Evolutionary conservation across 2,888 invertebrate species (phyloP).

Genomic region (Ornithoptera priamus): DNA sequence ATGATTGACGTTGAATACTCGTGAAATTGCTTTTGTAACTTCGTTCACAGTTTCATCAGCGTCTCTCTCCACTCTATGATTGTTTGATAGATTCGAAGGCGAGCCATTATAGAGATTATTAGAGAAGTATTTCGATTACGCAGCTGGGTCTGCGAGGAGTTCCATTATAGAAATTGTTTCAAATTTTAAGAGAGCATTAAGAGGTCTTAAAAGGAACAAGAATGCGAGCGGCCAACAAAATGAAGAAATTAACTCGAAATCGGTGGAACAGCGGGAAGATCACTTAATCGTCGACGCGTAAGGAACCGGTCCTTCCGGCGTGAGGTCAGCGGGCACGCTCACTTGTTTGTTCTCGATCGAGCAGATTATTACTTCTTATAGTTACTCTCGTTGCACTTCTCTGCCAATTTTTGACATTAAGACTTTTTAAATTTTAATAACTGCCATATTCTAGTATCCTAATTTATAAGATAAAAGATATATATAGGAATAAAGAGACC

Average conservation of each 20-base stretch:
- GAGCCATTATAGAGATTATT: slow-evolving; percentile 43
- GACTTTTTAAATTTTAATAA: background rate
- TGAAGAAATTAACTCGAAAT: slow-evolving; percentile 74
- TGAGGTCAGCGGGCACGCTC: slow-evolving; percentile 43
- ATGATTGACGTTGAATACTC: slow-evolving; percentile 34
- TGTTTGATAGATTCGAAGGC: slow-evolving; percentile 29
- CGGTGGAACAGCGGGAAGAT: slow-evolving; percentile 69
- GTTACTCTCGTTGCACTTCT: background rate
- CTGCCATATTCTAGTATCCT: too few relatives aligned
- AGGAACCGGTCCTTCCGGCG: slow-evolving; percentile 52
- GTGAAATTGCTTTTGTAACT: slow-evolving; percentile 40
- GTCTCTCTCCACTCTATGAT: slow-evolving; percentile 29
- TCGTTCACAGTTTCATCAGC: slow-evolving; percentile 37
- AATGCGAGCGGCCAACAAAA: slow-evolving; percentile 57
- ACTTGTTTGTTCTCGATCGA: slow-evolving; percentile 52
- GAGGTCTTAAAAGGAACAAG: slow-evolving; percentile 40
- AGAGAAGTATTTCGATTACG: slow-evolving; percentile 44
- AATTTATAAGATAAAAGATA: too few relatives aligned
- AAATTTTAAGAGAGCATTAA: slow-evolving; percentile 37
- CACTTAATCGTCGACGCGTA: slow-evolving; percentile 64
- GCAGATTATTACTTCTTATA: slow-evolving; percentile 48
- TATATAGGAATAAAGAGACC: too few relatives aligned
- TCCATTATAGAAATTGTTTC: slow-evolving; percentile 71
- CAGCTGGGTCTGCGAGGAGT: slow-evolving; percentile 46
- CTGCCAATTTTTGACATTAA: background rate